Evolutionary conservation across 2,888 invertebrate species (phyloP), one percentile per base, ranked within the genome.

Genomic region (Coleophora flavipennella): DNA sequence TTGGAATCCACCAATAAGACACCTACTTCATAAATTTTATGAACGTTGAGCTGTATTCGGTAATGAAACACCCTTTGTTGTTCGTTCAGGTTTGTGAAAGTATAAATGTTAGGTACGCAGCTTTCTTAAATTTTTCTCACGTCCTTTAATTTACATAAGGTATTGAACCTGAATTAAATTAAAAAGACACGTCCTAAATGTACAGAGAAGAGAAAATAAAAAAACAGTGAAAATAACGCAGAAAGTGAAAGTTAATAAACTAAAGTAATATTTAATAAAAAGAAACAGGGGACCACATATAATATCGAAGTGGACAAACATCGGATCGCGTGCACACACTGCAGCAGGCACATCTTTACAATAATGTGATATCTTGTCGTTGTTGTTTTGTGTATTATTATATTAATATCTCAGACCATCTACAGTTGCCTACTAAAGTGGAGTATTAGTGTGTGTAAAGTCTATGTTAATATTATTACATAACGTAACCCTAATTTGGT

Each of bases 281-380:
- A 59, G 75, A 76, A 67, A 66, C 10, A 73, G 72, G 67, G 67
- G 80, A 81, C 78, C 81, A 84, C 83, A 84, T 81, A 81, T 80
- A 84, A 80, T 78, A 79, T 72, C 57, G 65, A 73, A 80, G 75
- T 80, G 80, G 77, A 72, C 60, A 81, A 62, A 79, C 69, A 78
- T 60, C 68, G 80, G 78, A 70, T 67, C 67, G 79, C 83, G 84
- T 84, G 83, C 83, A 80, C 65, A 80, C 80, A 77, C 67, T 62
- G 70, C 77, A 79, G 74, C 79, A 83, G 80, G 72, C 81, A 81
- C 67, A 73, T 75, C 58, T 67, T 70, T 60, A 68, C 65, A 72
- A 63, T 55, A 59, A 58, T 56, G 65, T 58, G 57, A 49, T 56
- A 57, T 46, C 43, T 59, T 57, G 50, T 63, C 53, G 44, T 49